Base-by-base conservation (phyloP, 2,797 vertebrate genomes). In the Stomatorhinus walkeri region DNA sequence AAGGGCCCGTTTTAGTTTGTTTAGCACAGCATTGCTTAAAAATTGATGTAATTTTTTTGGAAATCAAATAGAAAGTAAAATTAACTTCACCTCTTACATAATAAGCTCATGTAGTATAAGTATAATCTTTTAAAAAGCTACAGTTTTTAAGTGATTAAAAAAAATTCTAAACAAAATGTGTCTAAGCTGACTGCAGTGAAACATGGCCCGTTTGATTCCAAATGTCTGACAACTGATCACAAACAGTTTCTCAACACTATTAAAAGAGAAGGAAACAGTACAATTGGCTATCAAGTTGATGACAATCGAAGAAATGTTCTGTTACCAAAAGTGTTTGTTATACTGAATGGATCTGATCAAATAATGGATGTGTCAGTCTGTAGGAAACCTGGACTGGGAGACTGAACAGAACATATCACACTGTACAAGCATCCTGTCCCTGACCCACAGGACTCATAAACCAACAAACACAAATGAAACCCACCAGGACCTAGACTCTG, bases 1-100 rank as follows among this genome's bases (percentile, higher is more conserved):
- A 51, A 22, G 4, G 46, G 7, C 49, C 36, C 43, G 36, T 79
- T 85, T 52, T 32, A 24, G 10, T 83, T 48, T 61, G 40, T 84
- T 48, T 49, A 85, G 24, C 83, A 32, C 9, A 24, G 22, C n/a
- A 51, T 24, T 85, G 48, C 48, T 16, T 76, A 8, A 8, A 79
- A 79, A 43, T 40, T 7, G 36, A 16, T 79, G 83, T 24, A 49
- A 52, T 85, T 52, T 49, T 52, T 85, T 85, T 85, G n/a, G n/a
- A 85, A 85, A 52, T 85, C 1, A 85, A 85, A 85, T 85, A 28
- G 32, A 76, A 76, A 76, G 72, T 79, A 43, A 79, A 79, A 79
- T 22, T 51, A 52, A 14, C 5, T 85, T 85, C 28, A 52, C 1
- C 8, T 19, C 22, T 24, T 85, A 10, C 22, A 48, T 19, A 76